These are phyloP conservation scores for Sebastes dallii DNA, from an alignment of 2,797 vertebrate species.

Conservation along the genomic window DNA sequence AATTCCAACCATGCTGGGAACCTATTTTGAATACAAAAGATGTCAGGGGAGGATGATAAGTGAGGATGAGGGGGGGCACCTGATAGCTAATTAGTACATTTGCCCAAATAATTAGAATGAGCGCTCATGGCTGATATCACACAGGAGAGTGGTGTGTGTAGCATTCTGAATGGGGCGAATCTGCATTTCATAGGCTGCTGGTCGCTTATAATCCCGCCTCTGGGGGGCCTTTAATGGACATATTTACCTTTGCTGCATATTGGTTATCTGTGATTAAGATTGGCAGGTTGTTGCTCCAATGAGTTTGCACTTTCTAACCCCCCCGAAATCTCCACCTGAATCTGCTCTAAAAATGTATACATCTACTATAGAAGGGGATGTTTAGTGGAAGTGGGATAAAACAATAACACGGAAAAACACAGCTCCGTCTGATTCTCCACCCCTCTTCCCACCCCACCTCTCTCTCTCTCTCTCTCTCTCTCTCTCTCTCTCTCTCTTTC, in stretches of 20 bases:
- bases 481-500: not conserved
- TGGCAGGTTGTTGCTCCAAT: slow-evolving; percentile 67
- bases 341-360: not conserved
- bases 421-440: slow-evolving; percentile 2
- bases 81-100: slow-evolving; percentile 89
- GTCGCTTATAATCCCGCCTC: slow-evolving; percentile 71
- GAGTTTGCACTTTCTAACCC: slow-evolving; percentile 14
- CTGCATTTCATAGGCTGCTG: slow-evolving; percentile 77
- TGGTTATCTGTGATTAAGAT: slow-evolving; percentile 73
- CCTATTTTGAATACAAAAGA: slow-evolving; percentile 88
- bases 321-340: not conserved
- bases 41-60: slow-evolving; percentile 83
- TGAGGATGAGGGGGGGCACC: slow-evolving; percentile 73
- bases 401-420: not conserved
- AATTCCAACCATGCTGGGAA: slow-evolving; percentile 82
- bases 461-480: not conserved
- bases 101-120: slow-evolving; percentile 89
- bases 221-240: slow-evolving; percentile 72
- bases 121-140: slow-evolving; percentile 86
- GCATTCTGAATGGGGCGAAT: slow-evolving; percentile 80
- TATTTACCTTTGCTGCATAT: slow-evolving; percentile 77
- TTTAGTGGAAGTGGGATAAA: not conserved
- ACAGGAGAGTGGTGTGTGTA: slow-evolving; percentile 81
- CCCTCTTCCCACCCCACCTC: not conserved
- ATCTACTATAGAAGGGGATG: not conserved